Percentiles rank a stretch among this genome's conserved stretches.
Evolutionary conservation across 2,113 vertebrate genomes (phyloP).

Genomic region (Crotophaga sulcirostris): DNA sequence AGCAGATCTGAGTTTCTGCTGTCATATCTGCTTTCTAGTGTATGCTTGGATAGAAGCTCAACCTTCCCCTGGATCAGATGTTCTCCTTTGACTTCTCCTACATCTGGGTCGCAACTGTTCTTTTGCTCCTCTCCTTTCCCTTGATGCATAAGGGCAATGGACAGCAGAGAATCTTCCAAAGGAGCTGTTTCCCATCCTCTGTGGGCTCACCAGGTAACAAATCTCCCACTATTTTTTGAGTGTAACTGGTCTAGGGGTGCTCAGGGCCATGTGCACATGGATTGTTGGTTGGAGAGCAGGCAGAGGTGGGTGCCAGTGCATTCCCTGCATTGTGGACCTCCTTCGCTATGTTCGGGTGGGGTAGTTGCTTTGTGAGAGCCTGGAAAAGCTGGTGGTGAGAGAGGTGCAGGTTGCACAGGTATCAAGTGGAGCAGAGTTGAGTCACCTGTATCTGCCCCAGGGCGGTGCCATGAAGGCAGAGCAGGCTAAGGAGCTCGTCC

Average conservation of each 20-base stretch:
- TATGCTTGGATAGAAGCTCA: not conserved
- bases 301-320: not conserved
- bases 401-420: no score
- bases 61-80: not conserved
- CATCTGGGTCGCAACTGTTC: not conserved
- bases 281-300: not conserved
- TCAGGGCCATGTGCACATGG: fast-evolving
- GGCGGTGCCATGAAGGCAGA: not conserved
- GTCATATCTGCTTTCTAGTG: fast-evolving
- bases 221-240: not conserved
- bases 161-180: not conserved
- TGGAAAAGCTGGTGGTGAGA: not conserved
- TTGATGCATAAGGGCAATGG: no score
- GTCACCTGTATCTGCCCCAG: fast-evolving
- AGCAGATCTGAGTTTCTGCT: not conserved
- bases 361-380: not conserved
- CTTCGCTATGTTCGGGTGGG: not conserved
- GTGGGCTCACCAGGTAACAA: not conserved
- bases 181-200: not conserved
- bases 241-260: not conserved
- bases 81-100: not conserved
- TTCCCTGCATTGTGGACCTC: fast-evolving
- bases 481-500: not conserved
- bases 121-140: not conserved
- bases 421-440: not conserved